These are phyloP conservation scores for Psittacula cyanocephala DNA, from an alignment of 2,113 vertebrate species.

Conservation along the genomic window DNA sequence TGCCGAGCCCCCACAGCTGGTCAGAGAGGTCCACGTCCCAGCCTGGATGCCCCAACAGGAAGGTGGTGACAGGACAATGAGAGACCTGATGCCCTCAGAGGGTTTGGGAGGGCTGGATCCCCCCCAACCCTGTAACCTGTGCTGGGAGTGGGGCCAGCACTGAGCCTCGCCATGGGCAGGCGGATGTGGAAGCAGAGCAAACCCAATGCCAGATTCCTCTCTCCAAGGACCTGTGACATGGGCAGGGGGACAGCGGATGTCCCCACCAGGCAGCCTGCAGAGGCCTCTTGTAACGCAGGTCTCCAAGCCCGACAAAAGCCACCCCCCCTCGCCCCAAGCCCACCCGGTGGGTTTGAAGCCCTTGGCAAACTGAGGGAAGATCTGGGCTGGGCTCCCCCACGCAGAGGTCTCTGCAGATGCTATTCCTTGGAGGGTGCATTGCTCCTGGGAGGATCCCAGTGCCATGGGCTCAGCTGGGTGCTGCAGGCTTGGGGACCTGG, in stretches of 20 bases:
- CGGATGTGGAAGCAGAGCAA: not conserved
- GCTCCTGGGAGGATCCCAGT: fast-evolving
- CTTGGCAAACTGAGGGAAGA: not conserved
- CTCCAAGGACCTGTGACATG: not conserved
- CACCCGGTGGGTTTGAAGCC: fast-evolving
- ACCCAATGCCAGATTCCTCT: not conserved
- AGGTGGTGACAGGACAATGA: not conserved
- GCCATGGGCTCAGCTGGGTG: not conserved
- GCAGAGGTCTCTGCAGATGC: not conserved
- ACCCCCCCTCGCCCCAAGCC: fast-evolving
- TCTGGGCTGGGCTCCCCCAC: fast-evolving
- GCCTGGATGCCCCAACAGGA: not conserved
- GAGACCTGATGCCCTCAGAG: fast-evolving
- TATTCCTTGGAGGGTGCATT: fast-evolving
- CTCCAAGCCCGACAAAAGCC: fast-evolving
- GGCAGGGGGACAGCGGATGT: not conserved
- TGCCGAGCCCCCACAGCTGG: not conserved
- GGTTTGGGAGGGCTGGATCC: not conserved
- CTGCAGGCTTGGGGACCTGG: not conserved
- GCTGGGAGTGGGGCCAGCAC: not conserved
- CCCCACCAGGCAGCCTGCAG: not conserved
- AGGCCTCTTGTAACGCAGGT: not conserved
- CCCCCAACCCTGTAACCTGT: not conserved
- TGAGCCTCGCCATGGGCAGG: fast-evolving
- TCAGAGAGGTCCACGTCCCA: fast-evolving